Evolutionary conservation across 2,113 vertebrate species (phyloP).

Genomic region (Myotis lucifugus): DNA sequence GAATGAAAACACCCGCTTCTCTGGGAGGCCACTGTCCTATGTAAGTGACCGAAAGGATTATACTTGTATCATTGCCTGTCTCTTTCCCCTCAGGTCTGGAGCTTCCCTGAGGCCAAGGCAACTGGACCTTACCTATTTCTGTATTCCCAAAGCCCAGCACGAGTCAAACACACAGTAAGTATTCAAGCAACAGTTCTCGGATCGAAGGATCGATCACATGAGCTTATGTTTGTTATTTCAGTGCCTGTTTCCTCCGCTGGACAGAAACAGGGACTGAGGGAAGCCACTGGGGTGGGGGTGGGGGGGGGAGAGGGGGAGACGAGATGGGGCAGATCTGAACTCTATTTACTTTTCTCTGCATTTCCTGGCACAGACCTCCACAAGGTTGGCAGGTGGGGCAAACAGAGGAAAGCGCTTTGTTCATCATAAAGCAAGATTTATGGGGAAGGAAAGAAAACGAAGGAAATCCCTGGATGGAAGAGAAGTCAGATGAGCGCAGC

Average conservation of each 20-base stretch:
- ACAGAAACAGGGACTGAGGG: neutral
- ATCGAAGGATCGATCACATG: no score
- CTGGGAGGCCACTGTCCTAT: neutral
- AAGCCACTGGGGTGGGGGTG: no score
- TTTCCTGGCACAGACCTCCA: neutral
- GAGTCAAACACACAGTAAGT: neutral
- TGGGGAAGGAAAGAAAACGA: neutral
- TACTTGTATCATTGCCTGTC: neutral
- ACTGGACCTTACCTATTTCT: neutral
- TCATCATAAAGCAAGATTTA: neutral
- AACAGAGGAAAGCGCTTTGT: neutral
- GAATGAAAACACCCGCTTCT: neutral
- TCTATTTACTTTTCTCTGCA: fast-evolving
- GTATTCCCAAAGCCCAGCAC: neutral
- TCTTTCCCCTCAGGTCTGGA: neutral
- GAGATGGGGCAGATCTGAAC: neutral
- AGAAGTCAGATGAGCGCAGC: neutral
- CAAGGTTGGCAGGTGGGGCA: neutral
- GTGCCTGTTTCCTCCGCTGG: neutral
- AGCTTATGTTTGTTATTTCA: neutral
- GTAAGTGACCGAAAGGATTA: neutral
- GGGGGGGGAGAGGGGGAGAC: no score
- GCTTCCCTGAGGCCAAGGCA: neutral
- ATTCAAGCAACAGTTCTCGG: neutral
- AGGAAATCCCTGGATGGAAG: neutral